A percentile compares a stretch with the other conserved stretches of the same genome.
Evolutionary conservation across 2,797 vertebrate genomes (phyloP).

Genomic region (Buceros bicornis): DNA sequence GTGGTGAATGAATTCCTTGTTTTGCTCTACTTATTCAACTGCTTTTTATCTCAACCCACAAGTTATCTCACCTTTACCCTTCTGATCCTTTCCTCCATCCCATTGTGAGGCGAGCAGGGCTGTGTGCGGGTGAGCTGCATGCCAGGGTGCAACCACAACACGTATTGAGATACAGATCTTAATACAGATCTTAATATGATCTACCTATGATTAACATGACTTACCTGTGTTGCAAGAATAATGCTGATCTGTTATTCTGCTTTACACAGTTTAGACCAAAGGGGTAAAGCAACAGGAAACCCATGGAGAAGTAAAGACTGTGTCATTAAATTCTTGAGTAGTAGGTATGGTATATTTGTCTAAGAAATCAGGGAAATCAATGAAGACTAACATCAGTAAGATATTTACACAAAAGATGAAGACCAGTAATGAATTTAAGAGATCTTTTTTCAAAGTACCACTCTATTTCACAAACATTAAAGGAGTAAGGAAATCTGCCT

Average conservation of each 20-base stretch:
- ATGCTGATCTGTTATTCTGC: not conserved
- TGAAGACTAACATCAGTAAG: not conserved
- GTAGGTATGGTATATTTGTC: not conserved
- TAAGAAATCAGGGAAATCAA: not conserved
- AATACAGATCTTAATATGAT: not conserved
- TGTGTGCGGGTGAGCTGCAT: not conserved
- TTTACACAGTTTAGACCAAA: not conserved
- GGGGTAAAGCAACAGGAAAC: not conserved
- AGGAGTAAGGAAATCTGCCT: not conserved
- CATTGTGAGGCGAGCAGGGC: rapidly evolving
- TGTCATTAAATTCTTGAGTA: not conserved
- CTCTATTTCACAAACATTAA: not conserved
- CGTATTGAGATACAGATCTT: not conserved
- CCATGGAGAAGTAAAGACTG: not conserved
- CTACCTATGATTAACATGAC: not conserved
- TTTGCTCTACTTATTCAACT: not conserved
- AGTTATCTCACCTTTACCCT: not conserved
- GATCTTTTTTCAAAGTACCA: not conserved
- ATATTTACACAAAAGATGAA: not conserved
- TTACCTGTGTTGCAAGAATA: not conserved
- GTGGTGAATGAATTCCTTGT: not conserved
- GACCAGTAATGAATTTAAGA: not conserved
- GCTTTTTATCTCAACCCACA: not conserved
- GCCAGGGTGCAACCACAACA: not conserved
- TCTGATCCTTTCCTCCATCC: not conserved